Percentiles rank a stretch among this genome's conserved stretches.
phyloP scores from a whole-genome alignment of 2,888 invertebrate genomes.

The Cactoblastis cactorum region DNA sequence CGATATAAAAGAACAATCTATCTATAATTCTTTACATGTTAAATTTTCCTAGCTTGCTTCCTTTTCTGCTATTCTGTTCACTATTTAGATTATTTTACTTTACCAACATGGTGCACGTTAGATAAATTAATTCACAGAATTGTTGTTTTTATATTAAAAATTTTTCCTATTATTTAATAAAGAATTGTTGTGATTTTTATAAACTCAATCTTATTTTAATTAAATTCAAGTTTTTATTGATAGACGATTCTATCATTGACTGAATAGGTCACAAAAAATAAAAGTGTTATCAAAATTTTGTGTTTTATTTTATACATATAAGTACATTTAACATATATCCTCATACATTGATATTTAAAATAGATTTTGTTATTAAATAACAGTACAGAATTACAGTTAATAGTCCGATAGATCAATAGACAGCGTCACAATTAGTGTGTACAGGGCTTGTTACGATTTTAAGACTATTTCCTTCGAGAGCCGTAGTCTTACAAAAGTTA shows the following conservation, averaged over 20 bases:
- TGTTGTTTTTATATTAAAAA: slow-evolving; percentile 35
- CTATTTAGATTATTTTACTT: slow-evolving; percentile 4
- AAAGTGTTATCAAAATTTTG: slow-evolving; percentile 29
- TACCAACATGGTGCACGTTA: slow-evolving; percentile 57
- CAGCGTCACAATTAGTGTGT: too few relatives aligned
- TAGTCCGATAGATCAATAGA: slow-evolving; percentile 19
- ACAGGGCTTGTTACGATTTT: too few relatives aligned
- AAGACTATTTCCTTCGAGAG: too few relatives aligned
- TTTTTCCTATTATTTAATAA: too few relatives aligned
- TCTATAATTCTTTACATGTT: too few relatives aligned
- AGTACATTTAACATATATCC: slow-evolving; percentile 64
- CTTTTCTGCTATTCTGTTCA: slow-evolving; percentile 1
- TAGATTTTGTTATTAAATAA: slow-evolving; percentile 66
- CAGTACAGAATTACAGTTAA: slow-evolving; percentile 50
- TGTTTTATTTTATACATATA: slow-evolving; percentile 55
- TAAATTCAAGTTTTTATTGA: neutral
- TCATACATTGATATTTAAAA: slow-evolving; percentile 77
- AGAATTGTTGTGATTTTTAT: slow-evolving; percentile 33
- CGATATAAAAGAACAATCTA: too few relatives aligned
- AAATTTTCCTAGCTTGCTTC: neutral
- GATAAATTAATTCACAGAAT: slow-evolving; percentile 38
- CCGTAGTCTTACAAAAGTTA: too few relatives aligned
- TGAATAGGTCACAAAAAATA: slow-evolving; percentile 14
- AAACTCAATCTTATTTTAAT: slow-evolving; percentile 2
- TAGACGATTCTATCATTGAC: neutral